Conservation (phyloP, 2,797 vertebrate species). For the Trichosurus vulpecula region DNA sequence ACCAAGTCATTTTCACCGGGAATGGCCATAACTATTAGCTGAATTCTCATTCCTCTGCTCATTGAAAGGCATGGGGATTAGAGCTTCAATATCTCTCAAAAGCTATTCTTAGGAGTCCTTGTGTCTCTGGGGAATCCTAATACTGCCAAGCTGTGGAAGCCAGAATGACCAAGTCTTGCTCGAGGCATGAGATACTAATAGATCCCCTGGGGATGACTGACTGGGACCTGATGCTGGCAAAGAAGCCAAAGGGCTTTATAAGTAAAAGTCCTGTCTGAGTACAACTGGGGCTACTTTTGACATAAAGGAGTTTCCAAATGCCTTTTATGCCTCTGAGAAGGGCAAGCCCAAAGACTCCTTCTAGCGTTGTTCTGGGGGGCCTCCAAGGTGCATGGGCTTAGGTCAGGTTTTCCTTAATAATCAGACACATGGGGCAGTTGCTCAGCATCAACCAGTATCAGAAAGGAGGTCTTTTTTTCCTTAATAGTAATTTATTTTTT, state of each 20-base stretch:
- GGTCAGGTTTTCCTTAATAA: background rate
- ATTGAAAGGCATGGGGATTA: constrained; percentile 4
- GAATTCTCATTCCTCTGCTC: background rate
- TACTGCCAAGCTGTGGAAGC: background rate
- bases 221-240: background rate
- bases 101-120: background rate
- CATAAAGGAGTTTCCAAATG: background rate
- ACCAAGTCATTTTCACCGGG: accelerated
- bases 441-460: background rate
- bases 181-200: constrained; percentile 52
- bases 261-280: background rate
- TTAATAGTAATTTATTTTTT: too few species aligned
- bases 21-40: accelerated
- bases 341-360: background rate
- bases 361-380: background rate
- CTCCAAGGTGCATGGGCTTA: background rate
- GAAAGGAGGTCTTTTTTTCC: too few species aligned
- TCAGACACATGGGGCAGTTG: constrained; percentile 18
- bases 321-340: background rate
- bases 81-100: background rate
- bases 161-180: constrained; percentile 23
- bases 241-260: background rate
- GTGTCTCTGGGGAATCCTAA: background rate
- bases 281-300: background rate
- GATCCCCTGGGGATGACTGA: constrained; percentile 25